A percentile compares a stretch with the other conserved stretches of the same genome.
Evolutionary conservation across 2,797 vertebrate species (phyloP).

Genomic region (Cyprinodon diabolis): DNA sequence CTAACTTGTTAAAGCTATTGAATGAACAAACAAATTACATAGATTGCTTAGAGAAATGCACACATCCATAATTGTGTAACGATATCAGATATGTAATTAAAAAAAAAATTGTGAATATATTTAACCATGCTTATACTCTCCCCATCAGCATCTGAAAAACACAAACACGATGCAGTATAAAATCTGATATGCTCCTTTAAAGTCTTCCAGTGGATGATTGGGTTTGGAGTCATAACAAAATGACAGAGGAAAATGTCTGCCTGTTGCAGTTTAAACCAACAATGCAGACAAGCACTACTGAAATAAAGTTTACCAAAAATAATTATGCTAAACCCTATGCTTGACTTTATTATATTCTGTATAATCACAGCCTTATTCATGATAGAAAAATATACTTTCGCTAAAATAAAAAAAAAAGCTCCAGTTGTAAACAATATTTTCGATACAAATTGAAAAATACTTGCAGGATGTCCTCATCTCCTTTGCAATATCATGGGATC

Average conservation of each 20-base stretch:
- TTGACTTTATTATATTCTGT: not conserved
- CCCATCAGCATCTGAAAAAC: too few species aligned
- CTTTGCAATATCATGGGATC: conserved; percentile 32
- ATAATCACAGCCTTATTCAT: not conserved
- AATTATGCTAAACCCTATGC: too few species aligned
- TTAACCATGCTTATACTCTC: too few species aligned
- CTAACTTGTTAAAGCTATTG: not conserved
- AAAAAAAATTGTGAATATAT: not conserved
- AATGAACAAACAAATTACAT: not conserved
- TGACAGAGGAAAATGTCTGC: not conserved
- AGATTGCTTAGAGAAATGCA: too few species aligned
- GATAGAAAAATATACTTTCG: not conserved
- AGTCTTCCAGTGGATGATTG: too few species aligned
- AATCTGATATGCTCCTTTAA: not conserved
- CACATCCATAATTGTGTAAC: not conserved
- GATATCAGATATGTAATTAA: not conserved
- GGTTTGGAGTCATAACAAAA: not conserved
- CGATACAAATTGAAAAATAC: conserved; percentile 27
- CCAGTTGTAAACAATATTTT: not conserved
- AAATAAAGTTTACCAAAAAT: not conserved
- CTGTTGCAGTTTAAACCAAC: not conserved
- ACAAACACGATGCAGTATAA: not conserved
- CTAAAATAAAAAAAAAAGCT: too few species aligned
- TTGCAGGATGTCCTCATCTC: conserved; percentile 27
- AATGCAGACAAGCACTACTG: not conserved